Evolutionary conservation across 1,140 invertebrate genomes (phyloP), one percentile per base, ranked within the genome.

Genomic region (Metopolophium dirhodum): DNA sequence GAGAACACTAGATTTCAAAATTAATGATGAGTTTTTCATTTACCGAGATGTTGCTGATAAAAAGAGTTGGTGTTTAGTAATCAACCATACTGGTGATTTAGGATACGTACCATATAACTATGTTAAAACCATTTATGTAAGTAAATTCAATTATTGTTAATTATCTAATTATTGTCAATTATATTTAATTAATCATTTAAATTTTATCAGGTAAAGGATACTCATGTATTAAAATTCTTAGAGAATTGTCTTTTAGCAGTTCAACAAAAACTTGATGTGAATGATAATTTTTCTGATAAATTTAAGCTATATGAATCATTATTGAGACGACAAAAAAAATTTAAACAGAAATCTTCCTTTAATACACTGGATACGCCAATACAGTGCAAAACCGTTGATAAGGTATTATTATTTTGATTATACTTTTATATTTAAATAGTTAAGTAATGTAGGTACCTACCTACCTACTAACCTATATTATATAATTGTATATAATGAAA

Each of bases 21-120:
- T 51, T 0, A 41, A 93, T 22, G 91, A 93, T 93, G 91, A 93
- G 45, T 93, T 93, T 93, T 93, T 85, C 26, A 93, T 93, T 57
- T 93, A 93, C 26, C 77, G 82, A 30, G 91, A 93, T 86, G 41
- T 93, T 22, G 91, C 91, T 9, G 91, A 93, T 93, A 93, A 93
- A 93, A 93, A 93, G 30, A 93, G 91, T 93, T 93, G 91, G 91
- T 93, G 82, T 93, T 85, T 86, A 57, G 91, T 93, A 20, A 93
- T 93, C 7, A 93, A 93, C 35, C 14, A 41, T 57, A 37, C 4
- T 85, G 91, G 91, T 93, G 49, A 93, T 30, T 54, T 93, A 41
- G 91, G 91, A 41, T 93, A 93, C 22, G 91, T 93, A 18, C 91
- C 91, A 41, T 86, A 93, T 45, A 93, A 54, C 41, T 93, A 93